Evolutionary conservation across 1,140 invertebrate genomes (phyloP), one percentile per base, ranked within the genome.

Genomic region (Panagrolaimus sp.): DNA sequence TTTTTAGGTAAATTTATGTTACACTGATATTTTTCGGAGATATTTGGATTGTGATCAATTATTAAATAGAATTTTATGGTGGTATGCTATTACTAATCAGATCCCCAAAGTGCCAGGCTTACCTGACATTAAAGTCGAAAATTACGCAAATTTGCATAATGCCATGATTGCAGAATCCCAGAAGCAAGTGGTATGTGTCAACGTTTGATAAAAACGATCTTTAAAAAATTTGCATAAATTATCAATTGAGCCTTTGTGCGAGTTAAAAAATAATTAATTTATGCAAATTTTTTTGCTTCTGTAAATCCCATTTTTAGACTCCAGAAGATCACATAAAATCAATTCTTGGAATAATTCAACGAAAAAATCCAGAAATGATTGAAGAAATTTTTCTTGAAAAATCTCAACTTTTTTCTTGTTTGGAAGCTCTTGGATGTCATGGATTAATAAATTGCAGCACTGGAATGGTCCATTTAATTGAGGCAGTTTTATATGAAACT

Each of bases 381-480:
- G 74, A 76, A 32, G 67, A 74, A 43, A 72, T 71, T 46, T 66
- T 63, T 14, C 58, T 66, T 7, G 74, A 76, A 64, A 66, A 71
- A 52, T 62, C 43, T 44, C 74, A 73, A 48, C 62, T 76, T 24
- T 63, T 58, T 43, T 45, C 47, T 14, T 74, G 70, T 69, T 48
- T 76, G 9, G 74, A 76, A 63, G 65, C 65, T 65, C 64, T 76
- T 5, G 74, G 74, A 43, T 76, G 72, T 63, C 74, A 76, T 58
- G 74, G 74, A 21, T 68, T 76, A 2, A 73, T 76, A 44, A 76
- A 76, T 47, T 76, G 73, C 43, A 72, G 70, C 17, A 67, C 70
- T 9, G 74, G 74, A 43, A 71, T 76, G 15, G 75, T 76, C 28
- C 67, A 70, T 48, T 68, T 69, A 26, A 65, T 65, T 28, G 74